These are phyloP conservation scores for Arvicanthis niloticus DNA, from an alignment of 2,113 vertebrate genomes.

Conservation along the genomic window DNA sequence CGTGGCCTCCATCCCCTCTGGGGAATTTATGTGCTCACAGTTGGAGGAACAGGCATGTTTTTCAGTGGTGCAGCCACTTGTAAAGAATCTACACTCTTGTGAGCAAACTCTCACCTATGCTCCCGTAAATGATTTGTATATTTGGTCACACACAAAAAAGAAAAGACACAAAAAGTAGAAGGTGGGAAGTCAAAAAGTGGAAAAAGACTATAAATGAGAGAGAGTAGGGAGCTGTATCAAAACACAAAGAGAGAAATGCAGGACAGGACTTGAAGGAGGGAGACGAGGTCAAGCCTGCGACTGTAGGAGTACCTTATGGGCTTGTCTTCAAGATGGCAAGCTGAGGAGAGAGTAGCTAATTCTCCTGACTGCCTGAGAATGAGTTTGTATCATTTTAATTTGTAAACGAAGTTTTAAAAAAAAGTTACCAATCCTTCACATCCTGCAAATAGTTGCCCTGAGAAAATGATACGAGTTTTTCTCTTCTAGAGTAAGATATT, in stretches of 20 bases:
- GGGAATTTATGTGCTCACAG: too few relatives aligned
- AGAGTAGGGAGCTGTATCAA: not conserved
- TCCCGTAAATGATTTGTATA: not conserved
- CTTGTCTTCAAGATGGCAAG: not conserved
- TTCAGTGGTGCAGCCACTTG: not conserved
- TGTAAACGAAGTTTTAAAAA: not conserved
- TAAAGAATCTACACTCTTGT: not conserved
- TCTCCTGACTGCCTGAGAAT: not conserved
- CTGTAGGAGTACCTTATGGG: too few relatives aligned
- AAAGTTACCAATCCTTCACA: constrained; percentile 67
- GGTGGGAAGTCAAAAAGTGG: not conserved
- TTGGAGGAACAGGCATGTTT: not conserved
- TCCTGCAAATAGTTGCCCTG: not conserved
- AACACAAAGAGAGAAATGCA: not conserved
- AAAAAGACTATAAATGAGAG: not conserved
- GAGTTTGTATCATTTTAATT: not conserved
- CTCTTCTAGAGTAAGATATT: constrained; percentile 31
- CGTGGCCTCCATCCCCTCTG: not conserved
- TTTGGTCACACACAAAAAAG: not conserved
- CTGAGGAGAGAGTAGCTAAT: not conserved
- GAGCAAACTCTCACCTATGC: not conserved
- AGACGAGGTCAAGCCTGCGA: not conserved
- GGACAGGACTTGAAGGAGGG: not conserved
- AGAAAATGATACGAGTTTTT: constrained; percentile 63
- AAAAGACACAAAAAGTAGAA: not conserved